Base-by-base conservation (phyloP, 2,113 vertebrate species). In the Esox niger region DNA sequence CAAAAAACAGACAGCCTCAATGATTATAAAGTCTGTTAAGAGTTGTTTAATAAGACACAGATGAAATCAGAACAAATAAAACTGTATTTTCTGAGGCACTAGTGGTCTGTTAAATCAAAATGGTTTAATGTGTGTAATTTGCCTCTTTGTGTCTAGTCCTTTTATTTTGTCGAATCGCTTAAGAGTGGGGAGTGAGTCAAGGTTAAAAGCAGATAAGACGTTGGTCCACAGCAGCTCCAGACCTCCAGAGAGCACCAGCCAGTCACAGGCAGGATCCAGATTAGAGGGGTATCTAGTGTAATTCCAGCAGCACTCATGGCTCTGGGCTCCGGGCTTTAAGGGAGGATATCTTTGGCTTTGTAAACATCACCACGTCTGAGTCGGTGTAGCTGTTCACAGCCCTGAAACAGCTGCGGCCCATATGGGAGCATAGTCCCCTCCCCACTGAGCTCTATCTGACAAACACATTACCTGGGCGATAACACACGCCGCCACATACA, bases 381-480 rank as follows among this genome's bases (percentile, higher is more conserved):
- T 66, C 30, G 43, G 20, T 62, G 38, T 64, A 56, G 64, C 63
- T 25, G 49, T 71, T 55, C n/a, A 30, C 8, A 64, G 62, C 54
- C 70, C 70, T 70, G 62, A 72, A 62, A 63, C 76, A 77, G 74
- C 64, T 77, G 69, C 23, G 27, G 66, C 33, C 20, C 26, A 47
- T 76, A 61, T 73, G 55, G 66, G 54, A 62, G 43, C 27, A 46
- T 31, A 71, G n/a, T n/a, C n/a, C n/a, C n/a, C n/a, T 61, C n/a
- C 20, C 56, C 55, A n/a, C 27, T 1, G n/a, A 64, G 58, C 32
- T 32, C 30, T 58, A 35, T 66, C 62, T 57, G 58, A 71, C 62
- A 75, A 59, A 71, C 57, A 21, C 33, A 66, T 59, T 55, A 72
- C n/a, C 66, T 56, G 38, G 13, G 55, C 27, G 29, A 27, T 17